A percentile compares a stretch with the other conserved stretches of the same genome.
phyloP scores from a whole-genome alignment of 2,797 vertebrate species.

The Vireo griseus region DNA sequence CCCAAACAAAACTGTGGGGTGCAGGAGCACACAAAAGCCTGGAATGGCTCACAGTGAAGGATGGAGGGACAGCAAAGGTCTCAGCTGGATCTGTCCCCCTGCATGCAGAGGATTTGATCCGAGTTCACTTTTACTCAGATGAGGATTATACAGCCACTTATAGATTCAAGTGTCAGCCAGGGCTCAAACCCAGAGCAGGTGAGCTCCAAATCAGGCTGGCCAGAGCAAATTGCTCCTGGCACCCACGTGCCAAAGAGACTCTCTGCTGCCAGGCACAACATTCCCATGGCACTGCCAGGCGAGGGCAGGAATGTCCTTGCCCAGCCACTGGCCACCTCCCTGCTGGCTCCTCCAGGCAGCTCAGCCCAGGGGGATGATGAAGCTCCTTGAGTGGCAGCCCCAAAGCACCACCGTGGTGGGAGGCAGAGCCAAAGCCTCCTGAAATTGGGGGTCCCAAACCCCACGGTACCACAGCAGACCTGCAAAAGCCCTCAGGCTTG shows the following conservation, averaged over 20 bases:
- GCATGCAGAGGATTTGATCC: background rate
- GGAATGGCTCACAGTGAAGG: background rate
- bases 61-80: background rate
- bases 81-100: background rate
- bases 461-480: background rate
- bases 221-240: background rate
- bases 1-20: background rate
- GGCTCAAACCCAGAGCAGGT: background rate
- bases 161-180: background rate
- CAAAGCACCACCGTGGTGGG: background rate
- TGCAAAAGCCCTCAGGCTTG: background rate
- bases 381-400: background rate
- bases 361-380: background rate
- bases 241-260: background rate
- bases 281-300: background rate
- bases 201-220: background rate
- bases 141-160: background rate
- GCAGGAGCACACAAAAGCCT: background rate
- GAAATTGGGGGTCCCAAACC: background rate
- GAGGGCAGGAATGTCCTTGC: background rate
- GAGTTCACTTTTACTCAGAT: background rate
- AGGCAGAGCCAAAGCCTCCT: background rate
- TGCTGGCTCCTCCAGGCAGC: background rate
- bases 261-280: rapidly evolving
- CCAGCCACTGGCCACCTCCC: background rate